Base-by-base conservation (phyloP, 2,888 invertebrate species). In the Dorcus hopei region DNA sequence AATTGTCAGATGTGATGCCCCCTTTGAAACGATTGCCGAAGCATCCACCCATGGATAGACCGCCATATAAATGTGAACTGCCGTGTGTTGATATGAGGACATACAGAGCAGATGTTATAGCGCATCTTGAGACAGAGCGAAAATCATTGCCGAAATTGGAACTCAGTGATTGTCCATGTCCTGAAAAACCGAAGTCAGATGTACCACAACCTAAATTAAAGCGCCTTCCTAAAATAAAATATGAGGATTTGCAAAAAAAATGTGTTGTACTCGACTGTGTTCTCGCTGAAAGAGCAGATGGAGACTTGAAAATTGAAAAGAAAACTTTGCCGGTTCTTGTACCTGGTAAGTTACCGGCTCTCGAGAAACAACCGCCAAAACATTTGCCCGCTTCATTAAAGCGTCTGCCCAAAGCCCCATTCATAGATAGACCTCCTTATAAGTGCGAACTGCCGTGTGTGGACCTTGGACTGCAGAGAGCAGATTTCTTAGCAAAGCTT, bases 401-500 rank as follows among this genome's bases (percentile, higher is more conserved):
- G 16, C 50, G 57, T 1, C 16, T 57, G 16, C 56, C 56, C 11
- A 48, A 51, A 26, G 9, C 51, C 9, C 57, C 57, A 9, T 47
- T 47, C n/a, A 4, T 38, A 9, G 57, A 57, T 2, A 38, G 57
- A 9, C 45, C 45, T 9, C 19, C 16, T 16, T 45, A 23, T 23
- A 33, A 19, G 11, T 49, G 49, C 19, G 14, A 19, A 8, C 9
- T 9, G 9, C 19, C 14, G 3, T 49, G 49, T 14, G 9, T n/a
- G 19, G 33, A 49, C 3, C 9, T 33, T 23, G n/a, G 3, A 4
- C 11, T 48, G 19, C n/a, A 9, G 2, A n/a, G 38, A 5, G 19
- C 38, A 14, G 49, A 38, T 9, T 3, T 23, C 8, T 8, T 8
- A 4, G 16, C 9, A 49, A 33, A 11, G 2, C 9, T 45, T 8